phyloP scores from a whole-genome alignment of 1,140 invertebrate species.

The Drusus annulatus region DNA sequence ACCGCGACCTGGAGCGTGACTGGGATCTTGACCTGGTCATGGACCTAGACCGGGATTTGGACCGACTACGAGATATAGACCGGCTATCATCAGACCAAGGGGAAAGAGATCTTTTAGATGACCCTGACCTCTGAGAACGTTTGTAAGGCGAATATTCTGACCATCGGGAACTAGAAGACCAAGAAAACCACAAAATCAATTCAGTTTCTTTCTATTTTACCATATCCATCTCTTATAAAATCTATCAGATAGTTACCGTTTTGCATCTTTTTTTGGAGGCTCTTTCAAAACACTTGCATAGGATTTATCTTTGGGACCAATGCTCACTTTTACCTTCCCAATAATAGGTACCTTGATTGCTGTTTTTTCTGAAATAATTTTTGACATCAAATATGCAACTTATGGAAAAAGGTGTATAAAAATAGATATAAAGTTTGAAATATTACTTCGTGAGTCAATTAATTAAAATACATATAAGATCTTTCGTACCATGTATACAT shows the following conservation, averaged over 20 bases:
- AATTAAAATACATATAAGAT: too few species aligned
- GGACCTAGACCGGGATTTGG: constrained; percentile 63
- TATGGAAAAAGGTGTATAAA: too few species aligned
- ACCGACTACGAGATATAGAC: constrained; percentile 66
- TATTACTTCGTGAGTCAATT: too few species aligned
- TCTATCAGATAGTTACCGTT: constrained; percentile 9
- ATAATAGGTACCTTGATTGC: constrained; percentile 70
- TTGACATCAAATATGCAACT: too few species aligned
- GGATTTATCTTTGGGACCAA: constrained; percentile 53
- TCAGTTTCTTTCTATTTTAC: neutral
- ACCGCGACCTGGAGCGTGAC: constrained; percentile 66
- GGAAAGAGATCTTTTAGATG: constrained; percentile 64
- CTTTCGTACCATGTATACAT: too few species aligned
- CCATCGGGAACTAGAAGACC: constrained; percentile 37
- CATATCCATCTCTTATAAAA: too few species aligned
- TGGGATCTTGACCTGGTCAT: constrained; percentile 59
- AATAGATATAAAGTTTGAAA: too few species aligned
- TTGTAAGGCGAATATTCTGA: constrained; percentile 46
- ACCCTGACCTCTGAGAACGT: constrained; percentile 60
- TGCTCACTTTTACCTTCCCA: constrained; percentile 76
- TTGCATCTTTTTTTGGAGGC: neutral
- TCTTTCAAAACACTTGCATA: constrained; percentile 52
- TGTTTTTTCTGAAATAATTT: constrained; percentile 59
- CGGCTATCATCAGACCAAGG: constrained; percentile 61
- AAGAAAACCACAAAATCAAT: neutral